Evolutionary conservation across 2,888 invertebrate species (phyloP).

Genomic region (Phymatocera aterrima): DNA sequence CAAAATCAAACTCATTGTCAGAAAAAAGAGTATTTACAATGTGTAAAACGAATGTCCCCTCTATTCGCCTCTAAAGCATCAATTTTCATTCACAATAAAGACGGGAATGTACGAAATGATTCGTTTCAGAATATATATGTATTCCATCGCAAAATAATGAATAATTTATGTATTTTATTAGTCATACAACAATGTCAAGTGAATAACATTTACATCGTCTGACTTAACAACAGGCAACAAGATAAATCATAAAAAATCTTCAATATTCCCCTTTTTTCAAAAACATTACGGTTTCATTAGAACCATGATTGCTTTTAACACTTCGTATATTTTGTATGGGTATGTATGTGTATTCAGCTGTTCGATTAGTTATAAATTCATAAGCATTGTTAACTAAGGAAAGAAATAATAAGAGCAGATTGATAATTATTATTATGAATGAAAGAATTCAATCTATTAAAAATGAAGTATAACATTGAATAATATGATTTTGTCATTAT

Average conservation of each 20-base stretch:
- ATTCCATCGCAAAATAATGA: background rate
- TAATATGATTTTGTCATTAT: constrained; percentile 27
- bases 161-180: constrained; percentile 53
- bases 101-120: background rate
- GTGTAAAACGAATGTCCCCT: background rate
- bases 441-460: constrained; percentile 9
- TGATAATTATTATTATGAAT: background rate
- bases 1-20: too few relatives aligned
- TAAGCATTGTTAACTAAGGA: background rate
- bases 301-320: background rate
- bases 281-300: background rate
- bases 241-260: constrained; percentile 47
- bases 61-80: background rate
- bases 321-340: background rate
- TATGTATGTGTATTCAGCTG: background rate
- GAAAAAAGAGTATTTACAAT: too few relatives aligned
- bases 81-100: background rate
- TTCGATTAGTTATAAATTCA: background rate
- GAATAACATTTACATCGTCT: constrained; percentile 43
- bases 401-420: background rate
- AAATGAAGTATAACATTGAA: constrained; percentile 14
- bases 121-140: background rate
- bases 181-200: constrained; percentile 49
- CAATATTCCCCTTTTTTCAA: background rate
- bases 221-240: constrained; percentile 50